phyloP scores from a whole-genome alignment of 1,140 invertebrate species.

The Globodera rostochiensis region DNA sequence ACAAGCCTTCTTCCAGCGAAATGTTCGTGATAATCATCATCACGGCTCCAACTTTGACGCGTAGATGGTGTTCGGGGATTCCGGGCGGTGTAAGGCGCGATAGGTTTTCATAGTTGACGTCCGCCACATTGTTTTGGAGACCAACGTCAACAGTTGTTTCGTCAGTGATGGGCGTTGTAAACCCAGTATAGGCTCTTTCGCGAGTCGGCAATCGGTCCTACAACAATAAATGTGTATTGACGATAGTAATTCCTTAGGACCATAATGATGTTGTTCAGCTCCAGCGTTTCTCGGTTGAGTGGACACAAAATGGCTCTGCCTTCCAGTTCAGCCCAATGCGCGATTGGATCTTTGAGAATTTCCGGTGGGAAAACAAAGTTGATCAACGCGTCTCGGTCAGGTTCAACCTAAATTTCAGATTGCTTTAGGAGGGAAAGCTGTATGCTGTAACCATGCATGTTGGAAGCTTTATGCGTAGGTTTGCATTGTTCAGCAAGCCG shows the following conservation, averaged over 20 bases:
- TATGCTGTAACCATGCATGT: too few species aligned
- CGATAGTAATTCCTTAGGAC: not conserved
- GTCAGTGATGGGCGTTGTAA: not conserved
- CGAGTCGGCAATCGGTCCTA: not conserved
- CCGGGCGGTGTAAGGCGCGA: not conserved
- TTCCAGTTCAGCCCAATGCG: not conserved
- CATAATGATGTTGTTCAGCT: not conserved
- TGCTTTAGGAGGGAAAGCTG: too few species aligned
- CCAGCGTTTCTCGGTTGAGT: not conserved
- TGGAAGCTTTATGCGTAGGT: too few species aligned
- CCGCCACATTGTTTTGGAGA: not conserved
- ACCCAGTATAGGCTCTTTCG: not conserved
- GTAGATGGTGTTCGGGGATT: not conserved
- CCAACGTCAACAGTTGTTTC: not conserved
- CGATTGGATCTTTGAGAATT: too few species aligned
- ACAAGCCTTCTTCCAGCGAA: not conserved
- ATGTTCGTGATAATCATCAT: not conserved
- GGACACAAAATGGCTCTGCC: slow-evolving; percentile 5
- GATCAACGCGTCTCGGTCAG: too few species aligned
- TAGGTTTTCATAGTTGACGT: not conserved
- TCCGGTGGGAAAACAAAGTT: too few species aligned
- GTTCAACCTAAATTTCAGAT: too few species aligned
- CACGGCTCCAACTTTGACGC: not conserved
- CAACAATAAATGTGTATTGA: not conserved
- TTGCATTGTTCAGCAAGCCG: too few species aligned